These are phyloP conservation scores for Lipophrys pholis DNA, from an alignment of 2,113 vertebrate species.

Conservation along the genomic window DNA sequence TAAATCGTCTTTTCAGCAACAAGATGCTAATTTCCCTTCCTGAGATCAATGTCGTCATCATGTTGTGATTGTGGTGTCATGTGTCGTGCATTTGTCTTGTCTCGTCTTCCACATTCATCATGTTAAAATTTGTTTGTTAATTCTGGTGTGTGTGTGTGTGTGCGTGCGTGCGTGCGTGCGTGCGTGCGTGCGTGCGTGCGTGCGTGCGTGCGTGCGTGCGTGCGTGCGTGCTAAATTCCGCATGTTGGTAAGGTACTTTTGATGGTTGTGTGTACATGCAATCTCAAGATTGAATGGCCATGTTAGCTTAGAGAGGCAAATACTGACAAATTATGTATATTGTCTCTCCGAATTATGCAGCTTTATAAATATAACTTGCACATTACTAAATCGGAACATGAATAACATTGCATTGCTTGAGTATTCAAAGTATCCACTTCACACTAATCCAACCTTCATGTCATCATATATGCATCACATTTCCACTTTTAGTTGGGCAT, in stretches of 20 bases:
- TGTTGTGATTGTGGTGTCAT: slow-evolving; percentile 64
- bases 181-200: slow-evolving; percentile 17
- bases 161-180: slow-evolving; percentile 9
- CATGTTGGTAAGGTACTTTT: slow-evolving; percentile 30
- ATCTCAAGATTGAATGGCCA: slow-evolving; percentile 95
- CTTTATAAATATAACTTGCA: slow-evolving; percentile 59
- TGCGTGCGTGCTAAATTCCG: slow-evolving; percentile 23
- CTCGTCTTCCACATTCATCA: slow-evolving; percentile 70
- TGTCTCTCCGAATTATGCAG: slow-evolving; percentile 47
- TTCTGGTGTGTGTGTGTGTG: not conserved
- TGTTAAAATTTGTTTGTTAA: not conserved
- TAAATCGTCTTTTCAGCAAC: slow-evolving; percentile 67
- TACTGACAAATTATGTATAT: slow-evolving; percentile 4
- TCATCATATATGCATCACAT: slow-evolving; percentile 56
- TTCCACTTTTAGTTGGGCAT: slow-evolving; percentile 42
- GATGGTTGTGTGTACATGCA: slow-evolving; percentile 74
- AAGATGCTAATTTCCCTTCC: slow-evolving; percentile 83
- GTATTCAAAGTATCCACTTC: not conserved
- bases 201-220: slow-evolving; percentile 22
- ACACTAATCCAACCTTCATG: slow-evolving; percentile 34
- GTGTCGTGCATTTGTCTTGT: slow-evolving; percentile 80
- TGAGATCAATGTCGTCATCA: slow-evolving; percentile 65
- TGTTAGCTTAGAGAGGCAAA: slow-evolving; percentile 31
- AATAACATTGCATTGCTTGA: slow-evolving; percentile 32
- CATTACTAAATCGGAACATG: slow-evolving; percentile 18